Evolutionary conservation across 2,113 vertebrate species (phyloP), one percentile per base, ranked within the genome.

Genomic region (Sialia sialis): DNA sequence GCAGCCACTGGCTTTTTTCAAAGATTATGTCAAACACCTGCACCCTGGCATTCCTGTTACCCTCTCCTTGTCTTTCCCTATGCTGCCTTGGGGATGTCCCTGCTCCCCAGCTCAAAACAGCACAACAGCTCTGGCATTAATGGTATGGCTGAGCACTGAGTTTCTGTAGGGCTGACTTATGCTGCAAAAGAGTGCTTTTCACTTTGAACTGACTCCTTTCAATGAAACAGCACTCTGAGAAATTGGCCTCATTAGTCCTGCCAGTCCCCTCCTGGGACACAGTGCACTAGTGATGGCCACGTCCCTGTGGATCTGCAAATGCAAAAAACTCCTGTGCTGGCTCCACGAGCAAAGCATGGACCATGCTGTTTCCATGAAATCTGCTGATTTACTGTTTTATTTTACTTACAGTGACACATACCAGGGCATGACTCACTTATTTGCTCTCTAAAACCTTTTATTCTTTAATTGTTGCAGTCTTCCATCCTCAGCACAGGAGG

Each of bases 201-300:
- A 11, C 54, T 48, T 30, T 30, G 58, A 73, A 59, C 13, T 0
- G 0, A 16, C 23, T 68, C 43, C 72, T 85, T 59, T 46, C 80
- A 27, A 23, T 11, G 21, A 60, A 82, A 60, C 0, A 8, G 21
- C 22, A 5, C 46, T 39, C 44, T 43, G 49, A 81, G 34, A 69
- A 69, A 62, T 13, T 7, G 0, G 11, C 36, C 41, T 16, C 51
- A 41, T 41, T 2, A 2, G 44, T 36, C 25, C 58, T 16, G 52
- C 0, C 0, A 75, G 51, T n/a, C n/a, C n/a, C n/a, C n/a, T n/a
- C n/a, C n/a, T n/a, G n/a, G 39, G 46, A n/a, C 54, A 58, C 3
- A 0, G 3, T 5, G 2, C 0, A 0, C 10, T 51, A 49, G 52
- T 13, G 54, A 55, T 4, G 4, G 27, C 36, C 7, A 5, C 2